Conservation (phyloP, 1,140 invertebrate genomes). For the Mycetomoellerius zeteki region DNA sequence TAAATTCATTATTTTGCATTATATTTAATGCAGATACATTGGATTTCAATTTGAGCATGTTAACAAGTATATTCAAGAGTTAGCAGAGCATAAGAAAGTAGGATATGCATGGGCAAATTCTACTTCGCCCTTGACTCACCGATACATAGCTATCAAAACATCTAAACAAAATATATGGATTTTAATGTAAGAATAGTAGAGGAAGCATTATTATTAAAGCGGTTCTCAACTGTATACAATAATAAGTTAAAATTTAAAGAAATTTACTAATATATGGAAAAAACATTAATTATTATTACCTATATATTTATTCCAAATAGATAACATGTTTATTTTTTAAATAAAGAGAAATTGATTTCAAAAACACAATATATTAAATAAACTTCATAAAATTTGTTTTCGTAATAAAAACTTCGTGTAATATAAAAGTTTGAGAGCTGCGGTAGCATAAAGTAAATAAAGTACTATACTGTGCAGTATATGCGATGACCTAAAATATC, state of each 20-base stretch:
- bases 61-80: constrained; percentile 35
- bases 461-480: neutral
- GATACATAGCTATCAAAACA: neutral
- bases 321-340: neutral
- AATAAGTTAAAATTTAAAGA: no score
- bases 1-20: neutral
- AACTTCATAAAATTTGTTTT: neutral
- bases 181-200: constrained; percentile 48
- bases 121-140: neutral
- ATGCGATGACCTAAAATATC: neutral
- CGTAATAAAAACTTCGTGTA: neutral
- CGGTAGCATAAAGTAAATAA: neutral
- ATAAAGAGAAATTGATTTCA: neutral
- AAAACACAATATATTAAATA: neutral
- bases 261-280: no score
- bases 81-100: constrained; percentile 5
- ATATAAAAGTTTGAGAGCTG: constrained; percentile 2
- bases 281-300: constrained; percentile 13
- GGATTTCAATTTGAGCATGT: constrained; percentile 22
- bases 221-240: no score
- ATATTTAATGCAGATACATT: constrained; percentile 24
- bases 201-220: no score
- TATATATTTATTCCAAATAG: neutral
- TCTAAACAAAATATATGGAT: constrained; percentile 1
- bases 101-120: neutral